These are phyloP conservation scores for Mimas tiliae DNA, from an alignment of 2,888 invertebrate genomes.

Conservation along the genomic window DNA sequence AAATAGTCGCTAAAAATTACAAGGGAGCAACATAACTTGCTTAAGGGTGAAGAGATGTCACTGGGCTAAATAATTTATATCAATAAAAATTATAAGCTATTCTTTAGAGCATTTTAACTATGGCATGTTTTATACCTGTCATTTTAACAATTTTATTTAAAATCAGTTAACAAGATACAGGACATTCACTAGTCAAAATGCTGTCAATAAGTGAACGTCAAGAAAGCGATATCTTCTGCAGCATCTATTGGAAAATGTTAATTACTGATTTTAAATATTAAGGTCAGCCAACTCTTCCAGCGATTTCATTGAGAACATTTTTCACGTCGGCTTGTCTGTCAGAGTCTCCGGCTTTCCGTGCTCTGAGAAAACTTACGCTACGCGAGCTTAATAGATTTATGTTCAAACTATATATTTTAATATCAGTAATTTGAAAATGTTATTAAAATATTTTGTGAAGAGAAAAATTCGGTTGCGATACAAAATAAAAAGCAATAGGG, in stretches of 20 bases:
- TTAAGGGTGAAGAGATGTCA: too few relatives aligned
- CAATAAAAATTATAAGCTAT: too few relatives aligned
- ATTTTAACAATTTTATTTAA: too few relatives aligned
- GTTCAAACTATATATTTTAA: conserved; percentile 19
- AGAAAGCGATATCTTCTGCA: background rate
- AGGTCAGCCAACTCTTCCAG: conserved; percentile 34
- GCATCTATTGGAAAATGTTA: background rate
- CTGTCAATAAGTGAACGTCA: background rate
- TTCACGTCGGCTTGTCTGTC: conserved; percentile 57
- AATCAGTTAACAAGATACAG: too few relatives aligned
- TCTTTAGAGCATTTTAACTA: too few relatives aligned
- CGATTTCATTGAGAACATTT: conserved; percentile 57
- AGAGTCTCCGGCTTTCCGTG: conserved; percentile 51
- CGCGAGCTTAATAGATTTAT: conserved; percentile 33
- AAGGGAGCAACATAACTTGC: too few relatives aligned
- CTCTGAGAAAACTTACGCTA: conserved; percentile 60
- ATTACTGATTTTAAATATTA: conserved; percentile 27
- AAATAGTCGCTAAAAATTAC: too few relatives aligned
- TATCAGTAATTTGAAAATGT: background rate
- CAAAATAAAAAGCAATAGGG: too few relatives aligned
- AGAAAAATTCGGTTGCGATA: background rate
- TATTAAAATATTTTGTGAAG: background rate
- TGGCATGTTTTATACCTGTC: too few relatives aligned
- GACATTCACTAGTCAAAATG: too few relatives aligned
- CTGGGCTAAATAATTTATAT: too few relatives aligned